phyloP scores from a whole-genome alignment of 2,797 vertebrate species.

The Octomys mimax region DNA sequence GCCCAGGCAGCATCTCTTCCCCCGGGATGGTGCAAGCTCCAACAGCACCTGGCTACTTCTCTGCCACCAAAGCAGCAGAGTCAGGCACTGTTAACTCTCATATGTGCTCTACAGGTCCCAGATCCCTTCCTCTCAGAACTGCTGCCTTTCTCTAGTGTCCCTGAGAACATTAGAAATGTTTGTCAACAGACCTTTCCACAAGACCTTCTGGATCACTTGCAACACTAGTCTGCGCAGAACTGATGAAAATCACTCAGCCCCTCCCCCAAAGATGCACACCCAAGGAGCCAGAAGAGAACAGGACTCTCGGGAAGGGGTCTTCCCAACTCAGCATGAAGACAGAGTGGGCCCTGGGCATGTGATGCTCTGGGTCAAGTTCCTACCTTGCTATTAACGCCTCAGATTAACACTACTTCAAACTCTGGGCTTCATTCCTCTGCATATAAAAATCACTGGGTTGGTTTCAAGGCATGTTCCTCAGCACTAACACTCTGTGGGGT shows the following conservation, averaged over 20 bases:
- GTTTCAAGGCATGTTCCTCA: background rate
- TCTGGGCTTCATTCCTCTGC: background rate
- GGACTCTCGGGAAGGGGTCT: background rate
- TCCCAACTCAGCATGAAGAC: too few species aligned
- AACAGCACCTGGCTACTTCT: background rate
- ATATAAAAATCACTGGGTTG: background rate
- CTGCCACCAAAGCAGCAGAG: background rate
- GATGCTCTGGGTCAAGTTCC: too few species aligned
- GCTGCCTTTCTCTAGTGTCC: background rate
- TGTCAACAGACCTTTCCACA: background rate
- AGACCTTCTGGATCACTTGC: background rate
- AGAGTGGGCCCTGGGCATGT: fast-evolving
- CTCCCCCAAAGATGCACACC: too few species aligned
- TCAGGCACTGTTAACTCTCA: too few species aligned
- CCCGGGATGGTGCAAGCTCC: background rate
- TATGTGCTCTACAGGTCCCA: background rate
- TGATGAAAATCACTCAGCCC: background rate
- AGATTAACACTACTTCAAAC: background rate
- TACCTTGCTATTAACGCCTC: background rate
- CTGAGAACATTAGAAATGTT: background rate
- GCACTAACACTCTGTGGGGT: background rate
- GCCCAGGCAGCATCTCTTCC: background rate
- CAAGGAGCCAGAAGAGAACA: background rate
- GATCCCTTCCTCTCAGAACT: background rate
- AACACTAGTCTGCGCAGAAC: background rate